These are phyloP conservation scores for Polypedilum pembai DNA, from an alignment of 1,140 invertebrate species.

Conservation along the genomic window DNA sequence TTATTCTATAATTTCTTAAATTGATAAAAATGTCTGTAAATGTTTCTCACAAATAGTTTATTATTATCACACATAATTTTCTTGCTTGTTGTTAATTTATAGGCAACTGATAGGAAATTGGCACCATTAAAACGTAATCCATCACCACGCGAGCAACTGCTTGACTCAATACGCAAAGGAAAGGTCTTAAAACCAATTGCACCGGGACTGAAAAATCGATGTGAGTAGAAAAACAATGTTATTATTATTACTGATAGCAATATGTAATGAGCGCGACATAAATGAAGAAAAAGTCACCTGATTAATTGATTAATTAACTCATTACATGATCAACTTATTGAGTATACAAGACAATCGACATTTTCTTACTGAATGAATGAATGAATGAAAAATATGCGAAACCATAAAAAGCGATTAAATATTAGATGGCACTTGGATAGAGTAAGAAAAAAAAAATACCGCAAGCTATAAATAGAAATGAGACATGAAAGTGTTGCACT, in stretches of 20 bases:
- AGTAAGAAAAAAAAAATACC: not conserved
- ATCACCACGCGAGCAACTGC: constrained; percentile 74
- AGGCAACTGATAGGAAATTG: constrained; percentile 84
- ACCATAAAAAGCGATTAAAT: not conserved
- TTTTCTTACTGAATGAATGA: no score
- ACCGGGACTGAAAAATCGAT: constrained; percentile 38
- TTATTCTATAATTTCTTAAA: no score
- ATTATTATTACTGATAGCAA: constrained; percentile 25
- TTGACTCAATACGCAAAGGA: constrained; percentile 81
- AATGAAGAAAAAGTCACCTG: not conserved
- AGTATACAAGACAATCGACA: no score
- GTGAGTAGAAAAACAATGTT: constrained; percentile 35
- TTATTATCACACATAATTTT: no score
- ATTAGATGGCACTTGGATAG: not conserved
- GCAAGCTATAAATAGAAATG: constrained; percentile 12
- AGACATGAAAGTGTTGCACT: not conserved
- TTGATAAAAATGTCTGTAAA: no score
- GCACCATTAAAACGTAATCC: constrained; percentile 61
- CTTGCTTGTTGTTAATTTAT: constrained; percentile 33
- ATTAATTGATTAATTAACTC: constrained; percentile 20
- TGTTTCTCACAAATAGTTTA: no score
- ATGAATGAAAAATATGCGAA: constrained; percentile 7
- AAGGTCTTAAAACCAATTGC: constrained; percentile 56
- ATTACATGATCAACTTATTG: not conserved
- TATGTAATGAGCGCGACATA: no score